Conservation (phyloP, 2,888 invertebrate genomes). For the Amphipoea lucens region DNA sequence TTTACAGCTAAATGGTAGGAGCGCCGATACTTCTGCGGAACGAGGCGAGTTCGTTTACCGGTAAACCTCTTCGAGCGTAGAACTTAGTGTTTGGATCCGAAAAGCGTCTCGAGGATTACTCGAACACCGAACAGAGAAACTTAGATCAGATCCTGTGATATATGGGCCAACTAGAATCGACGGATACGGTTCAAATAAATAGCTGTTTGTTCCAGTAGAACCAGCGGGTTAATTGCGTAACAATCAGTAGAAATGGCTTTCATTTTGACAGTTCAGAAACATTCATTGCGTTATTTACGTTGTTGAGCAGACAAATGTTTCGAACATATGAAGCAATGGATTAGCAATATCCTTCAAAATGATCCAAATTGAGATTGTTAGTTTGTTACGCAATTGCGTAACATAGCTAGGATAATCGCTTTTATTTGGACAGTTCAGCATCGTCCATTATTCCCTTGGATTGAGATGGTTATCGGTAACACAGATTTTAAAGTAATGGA, state of each 20-base stretch:
- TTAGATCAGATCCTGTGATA: conserved; percentile 65
- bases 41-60: conserved; percentile 44
- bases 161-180: conserved; percentile 27
- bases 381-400: too few relatives aligned
- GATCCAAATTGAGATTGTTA: too few relatives aligned
- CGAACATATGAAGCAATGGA: too few relatives aligned
- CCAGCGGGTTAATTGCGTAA: not conserved
- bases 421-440: not conserved
- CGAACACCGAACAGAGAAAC: conserved; percentile 62
- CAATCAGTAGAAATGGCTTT: not conserved
- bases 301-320: too few relatives aligned
- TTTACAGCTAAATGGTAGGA: conserved; percentile 37
- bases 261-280: not conserved
- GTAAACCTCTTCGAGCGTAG: conserved; percentile 56
- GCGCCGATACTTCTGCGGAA: conserved; percentile 34
- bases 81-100: conserved; percentile 54
- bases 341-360: too few relatives aligned
- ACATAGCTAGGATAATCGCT: not conserved
- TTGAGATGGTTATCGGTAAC: not conserved
- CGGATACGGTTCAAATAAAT: not conserved
- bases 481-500: not conserved
- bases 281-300: too few relatives aligned
- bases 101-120: conserved; percentile 59
- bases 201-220: not conserved
- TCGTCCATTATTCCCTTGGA: not conserved